Conservation (phyloP, 53 echinoderm and acorn worm species). For the Mesocentrotus franciscanus region DNA sequence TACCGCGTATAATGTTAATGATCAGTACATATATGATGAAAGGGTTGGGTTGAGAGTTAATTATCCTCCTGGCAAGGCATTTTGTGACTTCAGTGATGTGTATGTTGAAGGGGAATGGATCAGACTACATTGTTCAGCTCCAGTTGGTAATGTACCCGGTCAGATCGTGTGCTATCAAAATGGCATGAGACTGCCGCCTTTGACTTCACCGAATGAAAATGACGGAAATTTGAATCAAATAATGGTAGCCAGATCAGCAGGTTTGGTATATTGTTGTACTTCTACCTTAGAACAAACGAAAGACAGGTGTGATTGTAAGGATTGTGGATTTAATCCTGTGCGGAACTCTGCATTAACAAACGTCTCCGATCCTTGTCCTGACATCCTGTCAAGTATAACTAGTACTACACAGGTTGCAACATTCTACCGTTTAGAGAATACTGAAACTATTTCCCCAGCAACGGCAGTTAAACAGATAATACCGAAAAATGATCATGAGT, state of each 20-base stretch:
- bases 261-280: background rate
- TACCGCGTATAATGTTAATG: no score
- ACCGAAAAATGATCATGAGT: background rate
- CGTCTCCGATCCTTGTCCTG: background rate
- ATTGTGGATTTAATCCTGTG: background rate
- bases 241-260: background rate
- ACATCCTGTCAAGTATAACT: background rate
- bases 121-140: no score
- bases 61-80: no score
- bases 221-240: background rate
- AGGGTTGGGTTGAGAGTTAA: no score
- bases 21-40: no score
- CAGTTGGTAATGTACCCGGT: no score
- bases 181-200: background rate
- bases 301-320: conserved; percentile 15
- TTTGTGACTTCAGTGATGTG: no score
- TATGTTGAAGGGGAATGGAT: no score
- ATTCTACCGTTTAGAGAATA: background rate
- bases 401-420: background rate
- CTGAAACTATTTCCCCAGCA: background rate
- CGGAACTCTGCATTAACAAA: background rate
- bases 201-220: background rate
- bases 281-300: background rate
- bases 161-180: no score
- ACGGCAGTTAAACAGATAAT: background rate